These are phyloP conservation scores for Trichomalopsis sarcophagae DNA, from an alignment of 1,140 invertebrate genomes.

Conservation along the genomic window DNA sequence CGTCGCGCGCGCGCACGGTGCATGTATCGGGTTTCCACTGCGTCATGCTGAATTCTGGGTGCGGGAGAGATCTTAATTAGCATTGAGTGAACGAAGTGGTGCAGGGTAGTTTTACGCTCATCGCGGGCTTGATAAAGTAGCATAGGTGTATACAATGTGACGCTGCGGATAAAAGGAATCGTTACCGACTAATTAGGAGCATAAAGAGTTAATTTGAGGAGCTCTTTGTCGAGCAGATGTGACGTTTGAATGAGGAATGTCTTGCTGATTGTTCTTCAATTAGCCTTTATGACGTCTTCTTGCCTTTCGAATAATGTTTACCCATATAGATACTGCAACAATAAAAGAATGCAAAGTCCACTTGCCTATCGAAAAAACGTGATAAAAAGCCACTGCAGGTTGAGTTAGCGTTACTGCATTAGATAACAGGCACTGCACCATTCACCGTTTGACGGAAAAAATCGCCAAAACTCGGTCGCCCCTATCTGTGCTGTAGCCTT, in stretches of 20 bases:
- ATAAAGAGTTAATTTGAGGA: not conserved
- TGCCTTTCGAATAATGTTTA: not conserved
- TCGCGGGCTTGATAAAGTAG: not conserved
- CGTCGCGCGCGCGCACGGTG: not conserved
- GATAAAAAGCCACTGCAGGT: too few species aligned
- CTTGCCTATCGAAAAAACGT: too few species aligned
- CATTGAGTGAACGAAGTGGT: not conserved
- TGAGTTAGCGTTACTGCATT: not conserved
- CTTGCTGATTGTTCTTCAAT: not conserved
- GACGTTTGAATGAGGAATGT: not conserved
- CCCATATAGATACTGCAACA: too few species aligned
- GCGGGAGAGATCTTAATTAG: not conserved
- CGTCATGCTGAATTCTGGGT: slow-evolving; percentile 7
- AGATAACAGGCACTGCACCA: not conserved
- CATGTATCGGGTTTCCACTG: slow-evolving; percentile 7
- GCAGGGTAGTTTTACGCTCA: not conserved
- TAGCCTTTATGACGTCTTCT: not conserved
- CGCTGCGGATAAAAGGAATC: not conserved
- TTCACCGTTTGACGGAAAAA: not conserved
- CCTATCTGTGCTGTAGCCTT: not conserved
- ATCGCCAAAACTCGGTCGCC: too few species aligned
- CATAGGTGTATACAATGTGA: not conserved
- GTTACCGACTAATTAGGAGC: not conserved
- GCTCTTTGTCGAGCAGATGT: not conserved
- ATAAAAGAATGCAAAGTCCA: too few species aligned